A percentile compares a stretch with the other conserved stretches of the same genome.
phyloP scores from a whole-genome alignment of 2,888 invertebrate species.

The Sisyra nigra region DNA sequence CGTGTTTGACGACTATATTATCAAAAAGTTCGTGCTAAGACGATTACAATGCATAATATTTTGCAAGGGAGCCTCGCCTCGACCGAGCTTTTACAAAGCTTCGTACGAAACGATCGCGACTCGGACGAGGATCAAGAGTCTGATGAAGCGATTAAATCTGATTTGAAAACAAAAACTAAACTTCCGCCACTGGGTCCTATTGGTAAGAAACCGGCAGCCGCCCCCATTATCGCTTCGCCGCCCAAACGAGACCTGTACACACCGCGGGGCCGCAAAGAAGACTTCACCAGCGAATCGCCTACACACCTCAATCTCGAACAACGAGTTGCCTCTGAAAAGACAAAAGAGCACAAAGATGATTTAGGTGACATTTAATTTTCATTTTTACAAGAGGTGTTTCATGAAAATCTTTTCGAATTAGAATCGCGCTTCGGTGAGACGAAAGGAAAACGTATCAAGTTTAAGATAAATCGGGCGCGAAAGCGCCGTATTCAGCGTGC shows the following conservation, averaged over 20 bases:
- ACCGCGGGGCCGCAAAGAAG: constrained; percentile 19
- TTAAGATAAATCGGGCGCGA: constrained; percentile 18
- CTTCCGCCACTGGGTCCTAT: constrained; percentile 14
- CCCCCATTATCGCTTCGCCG: constrained; percentile 27
- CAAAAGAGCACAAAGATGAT: constrained; percentile 8
- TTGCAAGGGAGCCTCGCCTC: constrained; percentile 46
- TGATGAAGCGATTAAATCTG: constrained; percentile 1
- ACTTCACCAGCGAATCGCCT: constrained; percentile 20
- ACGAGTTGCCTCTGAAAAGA: constrained; percentile 2
- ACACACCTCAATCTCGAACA: constrained; percentile 12
- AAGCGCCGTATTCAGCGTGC: constrained; percentile 26
- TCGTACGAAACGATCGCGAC: constrained; percentile 50
- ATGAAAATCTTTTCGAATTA: constrained; percentile 3
- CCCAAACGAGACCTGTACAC: constrained; percentile 23
- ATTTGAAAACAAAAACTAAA: neutral
- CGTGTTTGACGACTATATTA: constrained; percentile 17
- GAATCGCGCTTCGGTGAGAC: constrained; percentile 17
- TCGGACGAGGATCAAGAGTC: constrained; percentile 19
- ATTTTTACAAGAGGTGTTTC: constrained; percentile 6
- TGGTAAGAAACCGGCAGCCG: neutral
- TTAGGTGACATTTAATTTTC: constrained; percentile 1
- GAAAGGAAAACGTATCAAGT: constrained; percentile 19
- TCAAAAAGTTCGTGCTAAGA: constrained; percentile 30
- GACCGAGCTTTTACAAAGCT: constrained; percentile 64
- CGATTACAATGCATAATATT: constrained; percentile 31